Evolutionary conservation across 2,113 vertebrate species (phyloP).

Genomic region (Salvelinus alpinus): DNA sequence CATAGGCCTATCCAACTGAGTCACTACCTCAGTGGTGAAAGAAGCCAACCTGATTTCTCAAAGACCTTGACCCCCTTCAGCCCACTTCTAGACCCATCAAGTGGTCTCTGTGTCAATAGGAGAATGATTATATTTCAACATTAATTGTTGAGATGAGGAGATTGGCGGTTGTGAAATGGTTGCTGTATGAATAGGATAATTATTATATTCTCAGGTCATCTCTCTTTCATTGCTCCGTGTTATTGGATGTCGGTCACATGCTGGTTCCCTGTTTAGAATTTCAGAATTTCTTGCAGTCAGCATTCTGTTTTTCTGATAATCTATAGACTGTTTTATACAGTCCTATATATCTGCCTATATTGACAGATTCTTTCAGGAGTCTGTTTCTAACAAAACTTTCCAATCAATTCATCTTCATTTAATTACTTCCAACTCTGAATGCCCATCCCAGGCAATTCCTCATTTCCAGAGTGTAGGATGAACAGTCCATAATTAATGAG

Average conservation of each 20-base stretch:
- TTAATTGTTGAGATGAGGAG: constrained; percentile 38
- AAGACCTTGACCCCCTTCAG: too few relatives aligned
- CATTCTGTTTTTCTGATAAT: too few relatives aligned
- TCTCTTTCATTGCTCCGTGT: constrained; percentile 44
- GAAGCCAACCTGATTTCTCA: too few relatives aligned
- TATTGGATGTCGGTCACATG: constrained; percentile 54
- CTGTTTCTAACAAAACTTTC: too few relatives aligned
- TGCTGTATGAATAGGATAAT: constrained; percentile 38
- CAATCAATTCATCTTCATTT: constrained; percentile 47
- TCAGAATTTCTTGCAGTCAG: constrained; percentile 21
- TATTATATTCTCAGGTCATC: constrained; percentile 63
- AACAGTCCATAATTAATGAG: constrained; percentile 52
- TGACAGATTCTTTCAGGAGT: too few relatives aligned
- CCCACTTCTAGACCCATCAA: too few relatives aligned
- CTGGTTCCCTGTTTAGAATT: constrained; percentile 46
- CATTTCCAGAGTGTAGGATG: constrained; percentile 46
- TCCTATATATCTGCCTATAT: too few relatives aligned
- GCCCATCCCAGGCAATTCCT: constrained; percentile 49
- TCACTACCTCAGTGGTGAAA: too few relatives aligned
- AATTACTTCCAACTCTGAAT: constrained; percentile 42
- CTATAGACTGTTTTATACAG: too few relatives aligned
- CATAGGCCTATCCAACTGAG: too few relatives aligned
- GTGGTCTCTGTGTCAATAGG: too few relatives aligned
- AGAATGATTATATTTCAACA: constrained; percentile 10
- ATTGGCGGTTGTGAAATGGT: constrained; percentile 36